A percentile compares a stretch with the other conserved stretches of the same genome.
Conservation (phyloP, 2,797 vertebrate genomes). For the Tapirus indicus region DNA sequence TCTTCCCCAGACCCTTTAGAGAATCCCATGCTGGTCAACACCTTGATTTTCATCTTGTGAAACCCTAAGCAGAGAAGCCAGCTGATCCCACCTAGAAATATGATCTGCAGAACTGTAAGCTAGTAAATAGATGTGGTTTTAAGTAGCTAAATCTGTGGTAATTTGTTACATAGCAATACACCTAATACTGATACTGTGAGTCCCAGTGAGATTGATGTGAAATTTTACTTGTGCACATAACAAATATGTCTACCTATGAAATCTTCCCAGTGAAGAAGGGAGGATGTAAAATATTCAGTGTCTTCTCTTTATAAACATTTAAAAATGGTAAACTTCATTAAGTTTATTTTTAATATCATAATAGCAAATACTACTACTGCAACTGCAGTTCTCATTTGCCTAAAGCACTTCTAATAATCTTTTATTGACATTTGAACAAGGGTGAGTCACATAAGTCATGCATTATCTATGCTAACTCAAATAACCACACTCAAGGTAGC, state of each 20-base stretch:
- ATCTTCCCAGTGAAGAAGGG: not conserved
- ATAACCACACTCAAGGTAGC: not conserved
- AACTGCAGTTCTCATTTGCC: not conserved
- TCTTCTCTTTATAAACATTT: not conserved
- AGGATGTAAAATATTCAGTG: not conserved
- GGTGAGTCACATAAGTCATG: not conserved
- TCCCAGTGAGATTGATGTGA: not conserved
- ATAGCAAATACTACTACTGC: not conserved
- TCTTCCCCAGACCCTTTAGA: not conserved
- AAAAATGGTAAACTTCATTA: not conserved
- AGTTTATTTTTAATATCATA: not conserved
- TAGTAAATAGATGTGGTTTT: not conserved
- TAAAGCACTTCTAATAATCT: not conserved
- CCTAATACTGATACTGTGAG: not conserved
- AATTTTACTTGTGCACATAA: not conserved
- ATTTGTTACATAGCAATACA: too few relatives aligned
- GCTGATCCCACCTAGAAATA: not conserved
- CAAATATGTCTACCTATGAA: not conserved
- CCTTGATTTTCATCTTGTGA: not conserved
- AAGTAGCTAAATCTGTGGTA: not conserved
- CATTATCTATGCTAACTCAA: not conserved
- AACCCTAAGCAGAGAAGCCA: not conserved
- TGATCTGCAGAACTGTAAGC: not conserved
- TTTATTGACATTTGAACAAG: not conserved
- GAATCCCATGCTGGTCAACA: not conserved